Conservation (phyloP, 2,113 vertebrate genomes). For the Carollia perspicillata region DNA sequence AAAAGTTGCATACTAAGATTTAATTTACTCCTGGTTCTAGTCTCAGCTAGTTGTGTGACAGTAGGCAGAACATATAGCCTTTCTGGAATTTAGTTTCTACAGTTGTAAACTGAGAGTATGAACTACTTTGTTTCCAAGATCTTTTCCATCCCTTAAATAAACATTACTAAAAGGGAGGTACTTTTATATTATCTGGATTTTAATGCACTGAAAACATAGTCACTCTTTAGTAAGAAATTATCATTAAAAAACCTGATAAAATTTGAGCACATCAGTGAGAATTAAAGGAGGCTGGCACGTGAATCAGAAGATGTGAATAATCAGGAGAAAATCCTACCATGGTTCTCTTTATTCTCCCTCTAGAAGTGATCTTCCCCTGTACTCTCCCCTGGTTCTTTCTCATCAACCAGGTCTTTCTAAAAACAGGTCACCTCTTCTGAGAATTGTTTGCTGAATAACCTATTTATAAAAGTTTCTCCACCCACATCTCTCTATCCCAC, state of each 20-base stretch:
- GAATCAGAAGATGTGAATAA: background rate
- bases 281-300: background rate
- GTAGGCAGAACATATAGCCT: background rate
- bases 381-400: background rate
- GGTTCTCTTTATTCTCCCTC: background rate
- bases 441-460: background rate
- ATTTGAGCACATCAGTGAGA: background rate
- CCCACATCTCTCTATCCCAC: background rate
- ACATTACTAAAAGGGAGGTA: background rate
- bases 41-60: background rate
- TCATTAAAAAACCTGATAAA: background rate
- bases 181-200: background rate
- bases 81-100: background rate
- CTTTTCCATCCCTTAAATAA: slow-evolving; percentile 1
- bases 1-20: background rate
- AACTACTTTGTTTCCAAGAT: background rate
- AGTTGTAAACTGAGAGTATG: background rate
- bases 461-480: background rate
- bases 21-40: background rate
- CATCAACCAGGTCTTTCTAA: background rate
- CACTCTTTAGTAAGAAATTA: background rate
- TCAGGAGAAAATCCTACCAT: background rate
- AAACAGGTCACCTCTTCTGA: background rate
- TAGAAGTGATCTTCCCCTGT: background rate
- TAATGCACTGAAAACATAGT: background rate